Conservation (phyloP, 2,888 invertebrate genomes). For the Masnerella sp. region DNA sequence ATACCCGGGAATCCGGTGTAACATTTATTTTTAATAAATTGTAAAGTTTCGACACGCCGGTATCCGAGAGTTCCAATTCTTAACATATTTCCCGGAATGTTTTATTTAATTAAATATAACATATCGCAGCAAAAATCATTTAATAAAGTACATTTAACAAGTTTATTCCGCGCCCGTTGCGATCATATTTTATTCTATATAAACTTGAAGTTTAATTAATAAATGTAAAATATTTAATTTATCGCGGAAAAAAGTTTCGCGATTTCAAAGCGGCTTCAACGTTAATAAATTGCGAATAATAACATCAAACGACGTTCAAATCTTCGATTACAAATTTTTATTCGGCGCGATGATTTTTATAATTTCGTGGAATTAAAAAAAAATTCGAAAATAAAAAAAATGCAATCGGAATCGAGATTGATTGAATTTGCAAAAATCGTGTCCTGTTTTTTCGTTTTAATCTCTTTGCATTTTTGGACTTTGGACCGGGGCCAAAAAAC, state of each 20-base stretch:
- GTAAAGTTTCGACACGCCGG: slow-evolving; percentile 31
- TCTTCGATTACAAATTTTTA: no score
- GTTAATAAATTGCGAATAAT: background rate
- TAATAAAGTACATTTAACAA: slow-evolving; percentile 22
- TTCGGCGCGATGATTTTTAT: no score
- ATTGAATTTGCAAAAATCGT: no score
- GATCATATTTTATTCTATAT: slow-evolving; percentile 32
- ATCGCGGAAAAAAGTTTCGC: slow-evolving; percentile 8
- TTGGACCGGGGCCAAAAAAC: slow-evolving; percentile 44
- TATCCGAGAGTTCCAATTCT: slow-evolving; percentile 33
- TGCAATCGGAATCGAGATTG: no score
- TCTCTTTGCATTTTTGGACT: slow-evolving; percentile 34
- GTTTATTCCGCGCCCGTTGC: slow-evolving; percentile 22
- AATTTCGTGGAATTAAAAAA: no score
- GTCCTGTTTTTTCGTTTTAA: no score
- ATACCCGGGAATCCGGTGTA: slow-evolving; percentile 32
- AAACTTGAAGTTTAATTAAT: slow-evolving; percentile 37
- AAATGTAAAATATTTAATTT: slow-evolving; percentile 20
- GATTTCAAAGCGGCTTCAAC: background rate
- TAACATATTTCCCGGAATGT: slow-evolving; percentile 36
- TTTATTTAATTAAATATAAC: slow-evolving; percentile 47
- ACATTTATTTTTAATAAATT: slow-evolving; percentile 47
- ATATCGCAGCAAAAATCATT: slow-evolving; percentile 25
- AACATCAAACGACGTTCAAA: no score
- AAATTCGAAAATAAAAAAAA: no score